phyloP scores from a whole-genome alignment of 2,113 vertebrate genomes.

The Mugil cephalus region DNA sequence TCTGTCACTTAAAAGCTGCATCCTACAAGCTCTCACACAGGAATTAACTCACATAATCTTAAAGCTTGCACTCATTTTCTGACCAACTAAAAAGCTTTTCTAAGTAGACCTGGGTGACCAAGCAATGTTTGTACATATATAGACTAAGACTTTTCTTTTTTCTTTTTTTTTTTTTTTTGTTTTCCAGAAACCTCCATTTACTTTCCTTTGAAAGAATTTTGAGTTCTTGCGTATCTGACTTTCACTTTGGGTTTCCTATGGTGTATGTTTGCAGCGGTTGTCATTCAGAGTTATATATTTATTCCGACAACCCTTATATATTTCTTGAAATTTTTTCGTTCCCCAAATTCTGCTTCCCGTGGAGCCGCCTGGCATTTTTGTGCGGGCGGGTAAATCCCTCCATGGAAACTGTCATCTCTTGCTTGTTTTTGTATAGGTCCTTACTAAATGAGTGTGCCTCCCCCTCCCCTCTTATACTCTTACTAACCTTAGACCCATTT shows the following conservation, averaged over 20 bases:
- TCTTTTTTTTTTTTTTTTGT: constrained; percentile 13
- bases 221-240: constrained; percentile 75
- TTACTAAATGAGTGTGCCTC: constrained; percentile 84
- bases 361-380: constrained; percentile 65
- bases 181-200: constrained; percentile 76
- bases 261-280: constrained; percentile 81
- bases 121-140: constrained; percentile 86
- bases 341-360: constrained; percentile 78
- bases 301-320: constrained; percentile 79
- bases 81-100: constrained; percentile 83
- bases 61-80: constrained; percentile 85
- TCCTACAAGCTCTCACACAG: constrained; percentile 71
- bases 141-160: constrained; percentile 54
- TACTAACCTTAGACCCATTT: constrained; percentile 69
- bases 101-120: constrained; percentile 83
- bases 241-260: constrained; percentile 76
- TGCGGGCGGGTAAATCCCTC: constrained; percentile 64
- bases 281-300: constrained; percentile 83
- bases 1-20: constrained; percentile 77
- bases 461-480: constrained; percentile 75
- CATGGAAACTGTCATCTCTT: constrained; percentile 69
- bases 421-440: constrained; percentile 82
- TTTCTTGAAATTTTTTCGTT: constrained; percentile 77
- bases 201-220: constrained; percentile 75
- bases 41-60: constrained; percentile 67